These are phyloP conservation scores for Notamacropus eugenii DNA, from an alignment of 2,797 vertebrate genomes.

Conservation along the genomic window DNA sequence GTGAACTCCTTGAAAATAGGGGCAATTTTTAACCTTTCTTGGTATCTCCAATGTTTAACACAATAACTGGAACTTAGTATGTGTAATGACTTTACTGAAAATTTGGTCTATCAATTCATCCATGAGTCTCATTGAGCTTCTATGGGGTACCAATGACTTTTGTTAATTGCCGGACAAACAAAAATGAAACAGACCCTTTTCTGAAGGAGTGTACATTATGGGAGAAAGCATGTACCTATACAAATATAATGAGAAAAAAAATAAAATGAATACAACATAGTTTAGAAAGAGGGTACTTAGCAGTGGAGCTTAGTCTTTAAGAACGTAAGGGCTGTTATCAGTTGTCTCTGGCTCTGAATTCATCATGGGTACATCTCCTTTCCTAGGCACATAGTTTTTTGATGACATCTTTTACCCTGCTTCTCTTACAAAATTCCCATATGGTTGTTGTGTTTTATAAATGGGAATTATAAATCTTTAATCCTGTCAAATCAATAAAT, in stretches of 20 bases:
- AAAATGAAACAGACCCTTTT: too few species aligned
- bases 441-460: background rate
- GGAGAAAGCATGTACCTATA: background rate
- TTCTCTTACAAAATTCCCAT: background rate
- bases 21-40: too few species aligned
- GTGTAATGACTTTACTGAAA: too few species aligned
- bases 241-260: background rate
- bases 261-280: background rate
- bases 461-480: background rate
- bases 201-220: background rate
- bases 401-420: background rate
- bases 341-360: background rate
- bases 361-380: background rate
- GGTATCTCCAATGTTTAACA: too few species aligned
- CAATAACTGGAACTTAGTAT: too few species aligned
- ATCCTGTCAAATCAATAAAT: background rate
- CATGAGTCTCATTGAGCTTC: too few species aligned
- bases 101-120: too few species aligned
- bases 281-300: background rate
- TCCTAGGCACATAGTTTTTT: background rate
- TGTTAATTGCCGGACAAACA: too few species aligned
- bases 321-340: background rate
- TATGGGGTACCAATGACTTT: too few species aligned
- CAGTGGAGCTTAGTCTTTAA: background rate
- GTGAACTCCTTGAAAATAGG: too few species aligned